phyloP scores from a whole-genome alignment of 2,888 invertebrate genomes.

The Poecilobothrus nobilitatus region DNA sequence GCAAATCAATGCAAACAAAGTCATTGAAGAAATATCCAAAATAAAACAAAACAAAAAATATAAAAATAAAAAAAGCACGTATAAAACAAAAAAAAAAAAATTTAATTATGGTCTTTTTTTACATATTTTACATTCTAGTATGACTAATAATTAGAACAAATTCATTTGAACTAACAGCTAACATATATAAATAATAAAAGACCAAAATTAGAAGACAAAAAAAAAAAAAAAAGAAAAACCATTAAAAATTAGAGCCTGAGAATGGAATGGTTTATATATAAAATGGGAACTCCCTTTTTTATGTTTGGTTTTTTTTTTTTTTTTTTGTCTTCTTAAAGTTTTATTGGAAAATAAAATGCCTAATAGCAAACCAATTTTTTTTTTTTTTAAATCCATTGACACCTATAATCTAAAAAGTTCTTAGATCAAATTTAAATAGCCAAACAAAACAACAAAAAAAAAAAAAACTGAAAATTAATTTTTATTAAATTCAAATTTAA shows the following conservation, averaged over 20 bases:
- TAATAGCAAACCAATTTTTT: neutral
- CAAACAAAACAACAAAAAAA: no score
- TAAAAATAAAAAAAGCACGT: neutral
- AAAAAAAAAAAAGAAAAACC: neutral
- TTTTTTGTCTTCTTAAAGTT: neutral
- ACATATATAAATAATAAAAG: no score
- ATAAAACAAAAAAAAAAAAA: neutral
- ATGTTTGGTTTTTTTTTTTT: neutral
- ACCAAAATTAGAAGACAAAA: neutral
- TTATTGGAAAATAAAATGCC: neutral
- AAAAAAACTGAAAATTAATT: no score
- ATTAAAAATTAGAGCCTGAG: neutral
- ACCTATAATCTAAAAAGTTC: no score
- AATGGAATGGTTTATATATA: neutral
- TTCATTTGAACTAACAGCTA: neutral
- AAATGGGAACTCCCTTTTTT: neutral
- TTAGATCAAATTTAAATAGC: no score
- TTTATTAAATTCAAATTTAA: no score
- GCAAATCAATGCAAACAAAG: neutral
- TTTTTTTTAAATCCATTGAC: no score
- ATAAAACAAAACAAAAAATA: neutral
- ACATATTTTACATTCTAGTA: neutral
- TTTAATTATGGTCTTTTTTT: neutral
- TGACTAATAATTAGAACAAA: slow-evolving; percentile 6
- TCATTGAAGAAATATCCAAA: neutral